A percentile compares a stretch with the other conserved stretches of the same genome.
These are phyloP conservation scores for Perizoma affinitatum DNA, from an alignment of 2,888 invertebrate species.

Conservation along the genomic window DNA sequence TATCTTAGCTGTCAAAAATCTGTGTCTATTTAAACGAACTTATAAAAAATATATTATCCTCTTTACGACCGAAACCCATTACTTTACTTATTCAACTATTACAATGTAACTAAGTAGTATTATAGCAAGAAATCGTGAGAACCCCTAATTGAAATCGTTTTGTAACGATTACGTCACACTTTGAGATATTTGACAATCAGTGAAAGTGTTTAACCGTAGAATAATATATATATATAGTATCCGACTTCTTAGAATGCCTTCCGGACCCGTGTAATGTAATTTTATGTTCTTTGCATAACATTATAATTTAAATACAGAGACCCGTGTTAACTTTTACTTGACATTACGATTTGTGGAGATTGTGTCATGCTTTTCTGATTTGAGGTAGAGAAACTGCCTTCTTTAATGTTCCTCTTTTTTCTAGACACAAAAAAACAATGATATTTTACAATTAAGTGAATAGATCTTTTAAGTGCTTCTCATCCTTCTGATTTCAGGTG, in stretches of 20 bases:
- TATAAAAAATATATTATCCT: neutral
- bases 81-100: conserved; percentile 1
- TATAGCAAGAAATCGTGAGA: conserved; percentile 28
- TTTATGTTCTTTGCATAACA: conserved; percentile 36
- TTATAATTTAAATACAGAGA: conserved; percentile 27
- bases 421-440: too few relatives aligned
- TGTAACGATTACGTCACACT: conserved; percentile 63
- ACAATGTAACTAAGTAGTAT: conserved; percentile 2
- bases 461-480: too few relatives aligned
- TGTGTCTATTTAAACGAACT: too few relatives aligned
- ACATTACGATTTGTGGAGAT: conserved; percentile 8
- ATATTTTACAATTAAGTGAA: too few relatives aligned
- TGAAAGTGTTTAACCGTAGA: conserved; percentile 64
- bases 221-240: conserved; percentile 51
- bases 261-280: conserved; percentile 28
- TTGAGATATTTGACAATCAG: conserved; percentile 62
- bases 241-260: conserved; percentile 43
- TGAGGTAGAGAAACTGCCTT: neutral
- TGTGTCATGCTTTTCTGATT: conserved; percentile 1
- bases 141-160: conserved; percentile 58
- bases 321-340: conserved; percentile 25
- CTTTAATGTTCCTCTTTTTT: too few relatives aligned
- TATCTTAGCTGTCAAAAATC: too few relatives aligned
- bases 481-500: too few relatives aligned
- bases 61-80: neutral